Evolutionary conservation across 2,113 vertebrate species (phyloP).

Genomic region (Xerus inauris): DNA sequence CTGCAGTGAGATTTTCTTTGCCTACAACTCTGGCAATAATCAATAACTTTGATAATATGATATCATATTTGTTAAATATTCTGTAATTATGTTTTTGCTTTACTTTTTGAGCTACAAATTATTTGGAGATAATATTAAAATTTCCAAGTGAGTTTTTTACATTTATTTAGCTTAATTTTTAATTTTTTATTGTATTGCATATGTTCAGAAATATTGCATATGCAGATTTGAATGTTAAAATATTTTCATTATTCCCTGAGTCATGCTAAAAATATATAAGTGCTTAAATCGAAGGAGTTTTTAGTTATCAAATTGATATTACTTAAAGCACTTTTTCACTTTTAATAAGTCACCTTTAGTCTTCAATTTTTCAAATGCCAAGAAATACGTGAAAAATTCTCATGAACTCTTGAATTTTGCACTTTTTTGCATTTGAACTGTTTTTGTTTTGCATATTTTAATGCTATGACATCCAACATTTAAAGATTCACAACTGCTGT

Average conservation of each 20-base stretch:
- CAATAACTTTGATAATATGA: background rate
- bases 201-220: constrained; percentile 9
- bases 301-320: constrained; percentile 18
- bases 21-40: background rate
- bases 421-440: constrained; percentile 13
- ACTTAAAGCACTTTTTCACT: background rate
- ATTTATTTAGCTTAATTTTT: background rate
- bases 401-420: background rate
- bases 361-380: constrained; percentile 41
- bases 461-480: background rate
- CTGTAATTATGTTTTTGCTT: background rate
- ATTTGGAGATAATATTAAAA: constrained; percentile 39
- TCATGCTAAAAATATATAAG: constrained; percentile 6
- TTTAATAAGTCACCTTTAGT: background rate
- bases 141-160: background rate
- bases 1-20: constrained; percentile 18
- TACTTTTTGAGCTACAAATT: constrained; percentile 12
- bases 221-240: background rate
- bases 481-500: background rate
- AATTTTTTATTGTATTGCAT: background rate
- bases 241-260: background rate
- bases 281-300: constrained; percentile 19
- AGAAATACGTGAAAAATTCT: background rate
- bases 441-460: background rate
- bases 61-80: constrained; percentile 36